Base-by-base conservation (phyloP, 2,888 invertebrate species). In the Andrena fulva region DNA sequence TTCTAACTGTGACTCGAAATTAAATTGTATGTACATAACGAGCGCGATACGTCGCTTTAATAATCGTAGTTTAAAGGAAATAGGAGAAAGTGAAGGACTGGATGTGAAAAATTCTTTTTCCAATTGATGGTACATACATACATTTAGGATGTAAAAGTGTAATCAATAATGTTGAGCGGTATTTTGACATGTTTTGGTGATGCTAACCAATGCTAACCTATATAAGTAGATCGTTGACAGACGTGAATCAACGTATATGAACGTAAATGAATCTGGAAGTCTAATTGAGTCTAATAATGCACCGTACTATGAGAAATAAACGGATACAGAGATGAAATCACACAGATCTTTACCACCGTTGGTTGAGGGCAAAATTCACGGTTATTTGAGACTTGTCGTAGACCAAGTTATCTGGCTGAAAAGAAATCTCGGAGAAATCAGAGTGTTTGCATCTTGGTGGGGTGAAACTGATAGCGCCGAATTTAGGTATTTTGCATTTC, bases 401-500 rank as follows among this genome's bases (percentile, higher is more conserved):
- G 93, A 93, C 82, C 92, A 94, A 85, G 85, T 94, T 48, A 80
- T 93, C 64, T 94, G 93, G 93, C 87, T 88, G 3, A 88, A 90
- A 80, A 90, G 85, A 84, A 90, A 81, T 84, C 90, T 92, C 10
- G 91, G 91, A 33, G 90, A 92, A 80, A 89, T 94, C 70, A 89
- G 85, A 29, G 91, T 94, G 42, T 86, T 92, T 10, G 91, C 91
- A 63, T 91, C 91, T 72, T 94, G 94, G 94, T 94, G 94, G 94
- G 94, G 94, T 74, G 94, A 94, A 82, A 87, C 85, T 29, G 90
- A 92, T 73, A 90, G 90, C 82, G 90, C 90, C 70, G 87, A 90
- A 76, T 93, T 94, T 84, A 93, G 92, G 94, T 94, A 63, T 59
- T 63, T 10, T 12, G 35, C 10, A 8, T 27, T 66, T 5, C 29